Evolutionary conservation across 1,140 invertebrate genomes (phyloP).

Genomic region (Papilio polyxenes): DNA sequence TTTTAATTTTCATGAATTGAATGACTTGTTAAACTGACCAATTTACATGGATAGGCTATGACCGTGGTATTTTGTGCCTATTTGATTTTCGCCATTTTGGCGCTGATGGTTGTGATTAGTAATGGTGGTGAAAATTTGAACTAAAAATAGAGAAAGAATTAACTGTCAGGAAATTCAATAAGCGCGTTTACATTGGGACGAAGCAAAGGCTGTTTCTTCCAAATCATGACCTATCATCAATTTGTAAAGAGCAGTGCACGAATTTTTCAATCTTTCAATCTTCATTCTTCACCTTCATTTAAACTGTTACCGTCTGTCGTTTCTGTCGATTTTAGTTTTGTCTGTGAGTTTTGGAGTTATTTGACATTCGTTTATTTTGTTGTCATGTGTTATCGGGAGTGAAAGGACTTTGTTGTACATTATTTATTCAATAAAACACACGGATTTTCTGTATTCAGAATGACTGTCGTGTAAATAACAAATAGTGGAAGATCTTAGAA

Average conservation of each 20-base stretch:
- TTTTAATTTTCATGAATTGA: neutral
- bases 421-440: conserved; percentile 35
- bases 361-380: conserved; percentile 66
- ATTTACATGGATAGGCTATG: no score
- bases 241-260: no score
- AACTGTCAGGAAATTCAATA: no score
- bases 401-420: conserved; percentile 52
- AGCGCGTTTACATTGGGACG: no score
- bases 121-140: no score
- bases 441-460: conserved; percentile 50
- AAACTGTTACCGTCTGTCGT: conserved; percentile 46
- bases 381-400: conserved; percentile 60
- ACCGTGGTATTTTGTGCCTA: no score
- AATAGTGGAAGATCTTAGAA: conserved; percentile 53
- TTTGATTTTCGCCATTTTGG: no score
- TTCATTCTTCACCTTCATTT: conserved; percentile 4
- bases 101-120: no score
- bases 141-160: no score
- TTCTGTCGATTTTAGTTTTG: conserved; percentile 43
- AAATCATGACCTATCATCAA: no score
- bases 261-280: conserved; percentile 10
- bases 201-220: no score
- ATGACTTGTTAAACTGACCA: no score
- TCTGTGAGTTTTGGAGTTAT: conserved; percentile 46
- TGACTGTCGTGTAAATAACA: conserved; percentile 65